Percentiles rank a stretch among this genome's conserved stretches.
Conservation (phyloP, 2,888 invertebrate genomes). For the Callyntrura sp. region DNA sequence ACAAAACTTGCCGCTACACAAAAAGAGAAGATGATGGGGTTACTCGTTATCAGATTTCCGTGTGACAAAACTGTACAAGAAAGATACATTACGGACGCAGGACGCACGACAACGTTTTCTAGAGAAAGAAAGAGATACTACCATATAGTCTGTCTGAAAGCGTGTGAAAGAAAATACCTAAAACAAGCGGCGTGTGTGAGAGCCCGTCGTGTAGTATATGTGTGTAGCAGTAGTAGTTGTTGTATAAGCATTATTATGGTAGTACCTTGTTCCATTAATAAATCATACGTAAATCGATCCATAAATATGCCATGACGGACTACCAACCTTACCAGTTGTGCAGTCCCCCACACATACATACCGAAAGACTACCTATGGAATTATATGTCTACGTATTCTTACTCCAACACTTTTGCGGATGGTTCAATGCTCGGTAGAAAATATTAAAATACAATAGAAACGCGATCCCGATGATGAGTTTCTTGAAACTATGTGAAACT, state of each 20-base stretch:
- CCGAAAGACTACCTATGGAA: no score
- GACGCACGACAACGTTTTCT: neutral
- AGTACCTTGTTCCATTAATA: conserved; percentile 83
- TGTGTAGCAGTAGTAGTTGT: no score
- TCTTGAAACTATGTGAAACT: conserved; percentile 42
- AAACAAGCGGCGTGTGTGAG: neutral
- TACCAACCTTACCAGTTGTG: conserved; percentile 50
- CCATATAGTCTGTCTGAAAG: neutral
- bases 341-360: conserved; percentile 46
- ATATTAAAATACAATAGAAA: neutral
- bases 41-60: conserved; percentile 84
- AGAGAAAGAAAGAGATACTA: no score
- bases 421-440: no score
- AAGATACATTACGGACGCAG: conserved; percentile 43
- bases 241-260: neutral
- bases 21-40: conserved; percentile 67
- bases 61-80: conserved; percentile 73
- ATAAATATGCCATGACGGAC: conserved; percentile 65
- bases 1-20: conserved; percentile 8
- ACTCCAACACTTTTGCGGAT: no score
- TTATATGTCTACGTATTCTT: no score
- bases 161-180: conserved; percentile 18
- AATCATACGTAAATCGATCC: conserved; percentile 84
- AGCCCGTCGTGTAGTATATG: conserved; percentile 32
- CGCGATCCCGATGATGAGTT: no score